Base-by-base conservation (phyloP, 2,797 vertebrate genomes). In the Sebastes minor region DNA sequence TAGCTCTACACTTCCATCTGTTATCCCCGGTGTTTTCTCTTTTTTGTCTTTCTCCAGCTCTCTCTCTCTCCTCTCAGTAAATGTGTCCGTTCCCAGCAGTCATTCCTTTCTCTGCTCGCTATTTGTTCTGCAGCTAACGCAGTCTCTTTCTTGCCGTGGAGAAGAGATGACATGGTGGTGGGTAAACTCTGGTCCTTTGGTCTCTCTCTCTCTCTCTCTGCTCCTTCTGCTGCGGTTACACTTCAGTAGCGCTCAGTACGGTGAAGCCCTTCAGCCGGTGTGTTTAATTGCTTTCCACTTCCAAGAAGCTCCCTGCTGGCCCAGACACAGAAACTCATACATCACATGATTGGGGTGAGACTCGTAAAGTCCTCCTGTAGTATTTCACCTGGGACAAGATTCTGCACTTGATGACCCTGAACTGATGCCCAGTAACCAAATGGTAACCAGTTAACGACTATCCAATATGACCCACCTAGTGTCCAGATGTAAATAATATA, bases 271-370 rank as follows among this genome's bases (percentile, higher is more conserved):
- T 87, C 83, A 81, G 83, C 76, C 52, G 38, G 74, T 81, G 67
- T 86, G 76, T 88, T 92, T 92, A 90, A 91, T 89, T 90, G 87
- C 87, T 90, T 88, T 75, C 20, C 61, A 20, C 71, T 87, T 88
- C 83, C 82, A 81, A 83, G 82, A 84, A 75, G 83, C 68, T 86
- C 85, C 86, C 87, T 25, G 82, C 87, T 89, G 86, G 78, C 68
- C n/a, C 74, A 65, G 33, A 64, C 66, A 49, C 35, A 84, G 49
- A 55, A 66, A 82, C 57, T 88, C 74, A 56, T 80, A 76, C 78
- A 66, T 81, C 78, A 79, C 66, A 76, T 68, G 75, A 85, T 32
- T 72, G 71, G 62, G 69, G 55, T 27, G 11, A 75, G 77, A 52
- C 70, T 81, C 53, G 59, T 56, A 56, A 87, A 74, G 74, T 46